Conservation (phyloP, 2,888 invertebrate species). For the Cheilosia impressa region DNA sequence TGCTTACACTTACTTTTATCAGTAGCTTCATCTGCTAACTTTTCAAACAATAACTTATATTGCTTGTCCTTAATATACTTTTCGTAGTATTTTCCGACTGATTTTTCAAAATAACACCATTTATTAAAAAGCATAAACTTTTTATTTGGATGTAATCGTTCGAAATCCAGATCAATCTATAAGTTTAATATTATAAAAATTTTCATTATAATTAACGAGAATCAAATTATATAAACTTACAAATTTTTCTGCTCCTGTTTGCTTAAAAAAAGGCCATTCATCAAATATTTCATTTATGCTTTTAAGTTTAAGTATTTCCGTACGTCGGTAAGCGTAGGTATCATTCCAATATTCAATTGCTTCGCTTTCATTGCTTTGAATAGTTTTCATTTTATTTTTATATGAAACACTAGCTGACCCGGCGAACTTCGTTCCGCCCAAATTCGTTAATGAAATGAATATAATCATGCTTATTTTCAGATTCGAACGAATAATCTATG, state of each 20-base stretch:
- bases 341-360: background rate
- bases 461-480: too few relatives aligned
- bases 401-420: too few relatives aligned
- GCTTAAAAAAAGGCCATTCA: conserved; percentile 2
- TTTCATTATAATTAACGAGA: background rate
- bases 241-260: background rate
- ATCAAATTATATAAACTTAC: conserved; percentile 1
- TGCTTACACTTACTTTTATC: background rate
- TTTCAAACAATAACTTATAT: background rate
- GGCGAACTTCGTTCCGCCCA: too few relatives aligned
- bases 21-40: background rate
- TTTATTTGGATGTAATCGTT: background rate
- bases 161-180: conserved; percentile 6
- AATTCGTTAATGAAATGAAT: too few relatives aligned
- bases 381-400: conserved; percentile 1
- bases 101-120: background rate
- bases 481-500: too few relatives aligned
- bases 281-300: background rate
- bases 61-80: conserved; percentile 2
- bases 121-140: background rate
- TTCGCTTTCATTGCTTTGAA: background rate
- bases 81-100: background rate
- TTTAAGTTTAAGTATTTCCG: background rate
- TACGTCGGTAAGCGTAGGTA: conserved; percentile 1
- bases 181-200: background rate